Base-by-base conservation (phyloP, 2,888 invertebrate genomes). In the Nudaria mundana region DNA sequence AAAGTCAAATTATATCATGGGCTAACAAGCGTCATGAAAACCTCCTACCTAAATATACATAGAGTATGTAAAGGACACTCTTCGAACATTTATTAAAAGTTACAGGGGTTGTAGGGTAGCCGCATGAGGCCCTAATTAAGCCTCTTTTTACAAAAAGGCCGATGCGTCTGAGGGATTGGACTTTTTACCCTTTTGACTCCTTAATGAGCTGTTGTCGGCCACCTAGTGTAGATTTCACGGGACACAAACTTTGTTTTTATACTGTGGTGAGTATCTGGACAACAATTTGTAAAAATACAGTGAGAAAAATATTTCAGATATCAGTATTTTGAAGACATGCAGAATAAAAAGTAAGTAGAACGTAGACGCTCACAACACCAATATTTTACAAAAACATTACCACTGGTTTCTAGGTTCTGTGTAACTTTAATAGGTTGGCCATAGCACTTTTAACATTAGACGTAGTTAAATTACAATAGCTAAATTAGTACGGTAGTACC, bases 81-180 rank as follows among this genome's bases (percentile, higher is more conserved):
- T 71, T 78, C 80, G 83, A 81, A 76, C 87, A 84, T 87, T 87
- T 87, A 88, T 87, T 88, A 87, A 88, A 88, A 88, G 88, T 88
- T 88, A 86, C 86, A 84, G 85, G 84, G 87, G 81, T 76, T 75
- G 80, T 77, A 81, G 84, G 85, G 81, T 66, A 81, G 87, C 87
- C 88, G 77, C 87, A 87, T 76, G 85, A 85, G 81, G 57, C 76
- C 83, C 88, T 88, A 88, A 88, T 88, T 88, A 88, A 88, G 84
- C 80, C 81, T 79, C 76, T 85, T 87, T 87, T 85, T 83, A 79
- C 79, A 83, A 85, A 86, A 86, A 81, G 76, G 69, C 73, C 67
- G 66, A 73, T 71, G 71, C 71, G 71, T 61, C 49, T 61, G 71
- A 76, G 80, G 75, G 81, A 59, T 56, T 56, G 59, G 59, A 76